These are phyloP conservation scores for Phthorimaea operculella DNA, from an alignment of 1,140 invertebrate genomes.

Conservation along the genomic window DNA sequence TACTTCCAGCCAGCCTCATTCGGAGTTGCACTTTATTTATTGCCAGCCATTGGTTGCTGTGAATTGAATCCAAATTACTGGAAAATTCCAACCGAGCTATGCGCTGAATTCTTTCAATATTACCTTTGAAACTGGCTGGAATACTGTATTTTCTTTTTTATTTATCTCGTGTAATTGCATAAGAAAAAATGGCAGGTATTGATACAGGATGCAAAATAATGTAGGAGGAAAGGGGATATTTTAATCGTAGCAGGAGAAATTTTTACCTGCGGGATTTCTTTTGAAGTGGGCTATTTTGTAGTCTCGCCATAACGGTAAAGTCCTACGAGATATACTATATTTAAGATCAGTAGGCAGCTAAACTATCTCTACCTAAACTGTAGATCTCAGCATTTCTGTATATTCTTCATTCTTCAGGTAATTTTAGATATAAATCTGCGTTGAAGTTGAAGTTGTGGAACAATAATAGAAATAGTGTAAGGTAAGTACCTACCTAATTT, in stretches of 20 bases:
- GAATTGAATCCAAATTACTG: conserved; percentile 42
- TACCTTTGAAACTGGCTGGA: conserved; percentile 2
- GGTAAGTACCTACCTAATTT: too few relatives aligned
- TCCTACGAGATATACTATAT: too few relatives aligned
- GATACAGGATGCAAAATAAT: not conserved
- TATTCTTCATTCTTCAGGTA: too few relatives aligned
- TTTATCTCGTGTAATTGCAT: not conserved
- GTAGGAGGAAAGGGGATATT: not conserved
- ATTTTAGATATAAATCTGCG: too few relatives aligned
- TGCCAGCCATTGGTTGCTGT: conserved; percentile 28
- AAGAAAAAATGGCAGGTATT: not conserved
- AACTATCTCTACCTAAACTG: too few relatives aligned
- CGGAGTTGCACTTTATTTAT: conserved; percentile 37
- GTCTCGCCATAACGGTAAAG: conserved; percentile 18
- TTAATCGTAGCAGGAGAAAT: too few relatives aligned
- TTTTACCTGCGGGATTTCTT: too few relatives aligned
- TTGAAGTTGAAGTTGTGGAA: too few relatives aligned
- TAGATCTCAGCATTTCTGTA: too few relatives aligned
- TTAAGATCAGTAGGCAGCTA: too few relatives aligned
- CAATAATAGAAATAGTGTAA: too few relatives aligned
- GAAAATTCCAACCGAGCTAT: conserved; percentile 27
- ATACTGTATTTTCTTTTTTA: not conserved
- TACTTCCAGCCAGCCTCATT: conserved; percentile 35
- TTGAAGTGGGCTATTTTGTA: too few relatives aligned
- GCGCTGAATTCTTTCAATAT: conserved; percentile 15